These are phyloP conservation scores for Stenolophus ochropezus DNA, from an alignment of 2,888 invertebrate species.

Conservation along the genomic window DNA sequence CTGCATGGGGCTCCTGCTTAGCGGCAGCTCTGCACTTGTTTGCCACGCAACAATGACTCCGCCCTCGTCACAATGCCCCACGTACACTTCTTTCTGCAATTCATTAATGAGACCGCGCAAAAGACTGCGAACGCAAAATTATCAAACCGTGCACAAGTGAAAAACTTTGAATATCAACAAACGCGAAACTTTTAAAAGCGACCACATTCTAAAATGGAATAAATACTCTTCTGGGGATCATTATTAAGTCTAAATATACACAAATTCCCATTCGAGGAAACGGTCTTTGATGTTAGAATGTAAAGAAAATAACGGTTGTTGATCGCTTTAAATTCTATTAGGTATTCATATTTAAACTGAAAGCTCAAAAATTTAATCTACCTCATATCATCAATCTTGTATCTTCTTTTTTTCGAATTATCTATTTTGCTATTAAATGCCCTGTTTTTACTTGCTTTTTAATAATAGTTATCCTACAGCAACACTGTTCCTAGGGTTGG, in stretches of 20 bases:
- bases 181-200: background rate
- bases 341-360: too few species aligned
- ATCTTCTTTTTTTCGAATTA: too few species aligned
- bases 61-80: background rate
- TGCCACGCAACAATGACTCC: slow-evolving; percentile 35
- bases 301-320: too few species aligned
- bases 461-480: too few species aligned
- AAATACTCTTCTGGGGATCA: background rate
- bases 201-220: background rate
- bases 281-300: background rate
- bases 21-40: slow-evolving; percentile 2
- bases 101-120: slow-evolving; percentile 40
- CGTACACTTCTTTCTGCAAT: slow-evolving; percentile 23
- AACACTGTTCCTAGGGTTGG: too few species aligned
- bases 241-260: background rate
- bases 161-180: slow-evolving; percentile 27
- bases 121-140: slow-evolving; percentile 12
- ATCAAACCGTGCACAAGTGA: slow-evolving; percentile 22
- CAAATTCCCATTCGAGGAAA: background rate
- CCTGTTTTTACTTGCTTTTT: too few species aligned
- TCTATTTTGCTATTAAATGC: too few species aligned
- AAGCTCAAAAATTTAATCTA: too few species aligned
- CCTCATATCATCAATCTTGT: too few species aligned
- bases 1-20: background rate
- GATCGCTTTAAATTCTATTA: too few species aligned